These are phyloP conservation scores for Cetonia aurata DNA, from an alignment of 2,888 invertebrate genomes.

Conservation along the genomic window DNA sequence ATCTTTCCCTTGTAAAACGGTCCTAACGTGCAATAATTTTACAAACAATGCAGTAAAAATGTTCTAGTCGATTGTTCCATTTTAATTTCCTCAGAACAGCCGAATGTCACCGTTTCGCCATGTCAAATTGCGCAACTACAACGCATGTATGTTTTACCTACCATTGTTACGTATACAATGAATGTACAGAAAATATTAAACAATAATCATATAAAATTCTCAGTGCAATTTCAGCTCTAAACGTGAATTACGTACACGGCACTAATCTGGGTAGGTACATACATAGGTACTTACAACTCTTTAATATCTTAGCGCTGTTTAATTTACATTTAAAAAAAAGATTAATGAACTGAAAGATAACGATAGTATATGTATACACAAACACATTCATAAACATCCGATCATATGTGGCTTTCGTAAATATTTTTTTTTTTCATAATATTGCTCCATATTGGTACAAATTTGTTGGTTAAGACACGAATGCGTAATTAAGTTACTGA, in stretches of 20 bases:
- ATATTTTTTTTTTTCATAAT: slow-evolving; percentile 2
- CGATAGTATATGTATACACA: neutral
- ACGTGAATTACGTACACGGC: no score
- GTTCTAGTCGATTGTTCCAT: slow-evolving; percentile 9
- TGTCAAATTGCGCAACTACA: neutral
- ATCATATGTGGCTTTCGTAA: neutral
- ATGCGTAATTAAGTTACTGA: slow-evolving; percentile 12
- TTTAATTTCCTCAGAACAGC: slow-evolving; percentile 11
- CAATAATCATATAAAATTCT: slow-evolving; percentile 28
- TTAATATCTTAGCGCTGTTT: neutral
- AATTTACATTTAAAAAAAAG: neutral
- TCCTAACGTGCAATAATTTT: neutral
- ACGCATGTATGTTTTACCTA: no score
- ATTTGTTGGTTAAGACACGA: neutral
- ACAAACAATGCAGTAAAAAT: slow-evolving; percentile 16
- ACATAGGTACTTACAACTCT: no score
- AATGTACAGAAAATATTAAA: slow-evolving; percentile 23
- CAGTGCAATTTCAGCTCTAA: neutral
- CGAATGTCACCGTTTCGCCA: slow-evolving; percentile 28
- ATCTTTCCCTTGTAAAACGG: no score
- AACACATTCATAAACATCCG: neutral
- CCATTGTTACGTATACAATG: neutral
- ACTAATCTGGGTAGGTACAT: no score
- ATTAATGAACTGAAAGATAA: neutral
- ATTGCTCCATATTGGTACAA: slow-evolving; percentile 7